phyloP scores from a whole-genome alignment of 2,888 invertebrate genomes.

The Rhamphomyia laevipes region DNA sequence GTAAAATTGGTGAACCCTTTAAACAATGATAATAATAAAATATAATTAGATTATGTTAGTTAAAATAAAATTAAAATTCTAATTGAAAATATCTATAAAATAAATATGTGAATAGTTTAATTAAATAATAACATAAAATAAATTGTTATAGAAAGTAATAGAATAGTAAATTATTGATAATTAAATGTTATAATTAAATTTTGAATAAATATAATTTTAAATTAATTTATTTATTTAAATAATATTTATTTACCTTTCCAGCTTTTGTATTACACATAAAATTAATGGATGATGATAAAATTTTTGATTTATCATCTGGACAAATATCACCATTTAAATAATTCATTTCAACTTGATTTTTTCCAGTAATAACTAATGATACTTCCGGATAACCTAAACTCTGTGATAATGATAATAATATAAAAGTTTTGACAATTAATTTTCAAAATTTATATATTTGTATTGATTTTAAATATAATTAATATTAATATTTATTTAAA shows the following conservation, averaged over 20 bases:
- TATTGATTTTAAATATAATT: too few relatives aligned
- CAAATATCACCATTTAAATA: slow-evolving; percentile 30
- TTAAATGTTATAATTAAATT: background rate
- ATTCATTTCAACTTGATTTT: slow-evolving; percentile 26
- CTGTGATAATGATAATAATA: slow-evolving; percentile 15
- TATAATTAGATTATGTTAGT: too few relatives aligned
- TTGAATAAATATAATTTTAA: background rate
- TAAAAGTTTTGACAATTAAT: too few relatives aligned
- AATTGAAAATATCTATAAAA: too few relatives aligned
- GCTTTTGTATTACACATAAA: slow-evolving; percentile 31
- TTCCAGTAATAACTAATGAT: slow-evolving; percentile 24
- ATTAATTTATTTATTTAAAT: too few relatives aligned
- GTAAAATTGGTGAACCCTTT: slow-evolving; percentile 34
- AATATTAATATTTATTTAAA: too few relatives aligned
- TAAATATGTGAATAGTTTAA: slow-evolving; percentile 47
- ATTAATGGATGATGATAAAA: slow-evolving; percentile 28
- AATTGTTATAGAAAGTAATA: slow-evolving; percentile 55
- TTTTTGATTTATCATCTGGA: slow-evolving; percentile 22
- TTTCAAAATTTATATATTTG: too few relatives aligned
- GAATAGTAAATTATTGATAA: slow-evolving; percentile 46
- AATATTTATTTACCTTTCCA: slow-evolving; percentile 28
- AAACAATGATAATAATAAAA: slow-evolving; percentile 1
- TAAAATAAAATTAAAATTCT: too few relatives aligned
- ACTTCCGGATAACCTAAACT: slow-evolving; percentile 33
- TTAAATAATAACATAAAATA: slow-evolving; percentile 77